Base-by-base conservation (phyloP, 2,888 invertebrate species). In the Brachyptera risi region DNA sequence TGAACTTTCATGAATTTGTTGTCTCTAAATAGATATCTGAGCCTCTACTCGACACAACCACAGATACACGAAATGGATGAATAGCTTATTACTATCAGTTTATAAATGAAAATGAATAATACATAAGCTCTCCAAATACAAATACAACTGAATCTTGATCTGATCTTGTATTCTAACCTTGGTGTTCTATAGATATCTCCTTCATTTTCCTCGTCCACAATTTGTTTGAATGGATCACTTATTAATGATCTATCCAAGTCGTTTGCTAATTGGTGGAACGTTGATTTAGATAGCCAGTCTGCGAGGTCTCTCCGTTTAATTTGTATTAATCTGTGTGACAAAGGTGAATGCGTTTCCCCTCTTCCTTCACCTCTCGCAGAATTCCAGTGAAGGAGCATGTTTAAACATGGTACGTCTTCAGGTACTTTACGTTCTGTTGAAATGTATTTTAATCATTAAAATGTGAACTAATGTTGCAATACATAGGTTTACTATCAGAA, bases 321-420 rank as follows among this genome's bases (percentile, higher is more conserved):
- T 71, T 85, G 84, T 4, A 81, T 76, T 23, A 87, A 71, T 66
- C 84, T 77, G 44, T 77, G 79, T 50, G 76, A 76, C 11, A 86
- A 67, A 13, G 76, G 68, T 67, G 80, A 80, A 65, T 86, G 85
- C 2, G 80, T 80, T 69, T 80, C 79, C 0, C 80, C 80, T 67
- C 72, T 75, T 1, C 84, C 85, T 71, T 81, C 80, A 62, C 71
- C 35, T 1, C 69, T 69, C 7, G 72, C 70, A 3, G 74, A 74
- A 60, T 83, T 83, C 84, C 85, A 86, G 67, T 81, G 79, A 0
- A 81, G 67, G 1, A 86, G 73, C 7, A 83, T 76, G 17, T 79
- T 73, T 3, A 84, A 69, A 66, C 86, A 86, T 1, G 81, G 71
- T 1, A 79, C 69, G 51, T 80, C 78, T 67, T 76, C 73, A 13